Percentiles rank a stretch among this genome's conserved stretches.
phyloP scores from a whole-genome alignment of 2,113 vertebrate genomes.

The Hystrix brachyura region DNA sequence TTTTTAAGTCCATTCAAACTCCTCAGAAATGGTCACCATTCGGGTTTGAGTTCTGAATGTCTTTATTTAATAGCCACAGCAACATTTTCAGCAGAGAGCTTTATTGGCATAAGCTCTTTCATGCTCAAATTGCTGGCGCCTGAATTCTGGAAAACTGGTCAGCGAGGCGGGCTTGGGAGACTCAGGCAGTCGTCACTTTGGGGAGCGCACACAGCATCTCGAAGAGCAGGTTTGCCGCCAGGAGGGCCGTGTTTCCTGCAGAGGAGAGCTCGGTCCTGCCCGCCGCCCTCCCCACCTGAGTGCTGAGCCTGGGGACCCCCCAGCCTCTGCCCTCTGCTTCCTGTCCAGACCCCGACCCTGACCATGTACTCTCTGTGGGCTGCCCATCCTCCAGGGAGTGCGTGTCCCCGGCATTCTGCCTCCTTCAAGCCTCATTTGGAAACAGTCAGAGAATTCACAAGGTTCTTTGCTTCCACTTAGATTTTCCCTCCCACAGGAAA shows the following conservation, averaged over 20 bases:
- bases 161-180: rapidly evolving
- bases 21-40: not conserved
- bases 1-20: not conserved
- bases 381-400: rapidly evolving
- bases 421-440: not conserved
- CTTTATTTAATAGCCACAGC: not conserved
- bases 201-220: conserved; percentile 98
- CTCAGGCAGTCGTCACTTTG: conserved; percentile 88
- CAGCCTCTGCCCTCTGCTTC: not conserved
- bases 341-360: not conserved
- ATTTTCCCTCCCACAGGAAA: conserved; percentile 3
- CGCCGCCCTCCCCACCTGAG: rapidly evolving
- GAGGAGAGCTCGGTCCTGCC: rapidly evolving
- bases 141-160: not conserved
- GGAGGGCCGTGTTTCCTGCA: conserved; percentile 95
- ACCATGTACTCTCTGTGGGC: not conserved
- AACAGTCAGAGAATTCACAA: not conserved
- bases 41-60: not conserved
- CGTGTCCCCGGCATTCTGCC: not conserved
- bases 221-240: conserved; percentile 96
- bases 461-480: not conserved
- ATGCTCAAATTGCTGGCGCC: not conserved
- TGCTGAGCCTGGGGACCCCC: rapidly evolving
- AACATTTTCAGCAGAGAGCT: not conserved
- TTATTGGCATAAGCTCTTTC: not conserved